Evolutionary conservation across 1,140 invertebrate species (phyloP), one percentile per base, ranked within the genome.

Genomic region (Trichogramma pretiosum): DNA sequence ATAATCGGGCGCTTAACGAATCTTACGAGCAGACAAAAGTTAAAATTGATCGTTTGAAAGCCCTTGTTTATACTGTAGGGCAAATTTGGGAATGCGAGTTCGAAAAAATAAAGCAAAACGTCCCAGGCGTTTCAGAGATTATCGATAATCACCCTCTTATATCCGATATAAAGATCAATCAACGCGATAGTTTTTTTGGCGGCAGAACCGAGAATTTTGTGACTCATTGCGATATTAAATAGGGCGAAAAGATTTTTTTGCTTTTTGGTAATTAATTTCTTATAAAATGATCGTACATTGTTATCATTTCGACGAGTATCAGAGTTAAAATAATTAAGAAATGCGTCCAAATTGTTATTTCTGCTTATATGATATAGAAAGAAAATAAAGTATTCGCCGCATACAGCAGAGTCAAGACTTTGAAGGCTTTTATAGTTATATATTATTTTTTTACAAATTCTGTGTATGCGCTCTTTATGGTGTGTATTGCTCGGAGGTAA

Each of bases 121-220:
- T 30, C 32, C 14, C 17, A n/a, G 28, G 19, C 2, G 13, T 43
- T n/a, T 8, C 9, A 14, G 7, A 43, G 3, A 22, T 33, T n/a
- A 11, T 34, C 3, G 3, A 7, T 3, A 34, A 33, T 14, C 39
- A 41, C 17, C 39, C 39, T 3, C 14, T 41, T 3, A 13, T 23
- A 14, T 23, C 19, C 9, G 9, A 39, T 3, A 39, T 21, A 5
- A 23, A 11, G 3, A n/a, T 39, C 22, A 39, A 55, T 19, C 50
- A 50, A 1, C 46, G 50, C 1, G 51, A 58, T 32, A 50, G 54
- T 30, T 65, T 70, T 41, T 67, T 58, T 41, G 64, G 67, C 10
- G 64, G 65, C n/a, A 28, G 63, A 13, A 67, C 60, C 16, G 60
- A 62, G 48, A 62, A 59, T 21, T 57, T 55, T n/a, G 50, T 56